Conservation (phyloP, 2,113 vertebrate genomes). For the Alligator mississippiensis region DNA sequence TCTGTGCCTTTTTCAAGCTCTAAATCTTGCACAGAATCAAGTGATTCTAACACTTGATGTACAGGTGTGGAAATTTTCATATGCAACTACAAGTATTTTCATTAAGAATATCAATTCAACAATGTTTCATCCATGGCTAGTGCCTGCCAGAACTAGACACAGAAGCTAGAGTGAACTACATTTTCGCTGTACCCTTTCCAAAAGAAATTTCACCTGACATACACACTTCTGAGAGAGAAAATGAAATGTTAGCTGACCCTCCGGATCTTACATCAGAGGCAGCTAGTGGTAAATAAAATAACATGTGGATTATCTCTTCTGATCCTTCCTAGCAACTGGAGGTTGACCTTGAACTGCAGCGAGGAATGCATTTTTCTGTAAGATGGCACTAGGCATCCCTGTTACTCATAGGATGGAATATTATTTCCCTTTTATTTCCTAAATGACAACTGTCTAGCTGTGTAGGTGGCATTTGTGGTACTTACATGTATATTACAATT, state of each 20-base stretch:
- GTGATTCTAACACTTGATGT: background rate
- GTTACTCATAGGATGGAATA: constrained; percentile 24
- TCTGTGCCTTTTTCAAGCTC: background rate
- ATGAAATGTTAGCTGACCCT: background rate
- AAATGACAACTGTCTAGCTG: too few relatives aligned
- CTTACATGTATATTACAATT: too few relatives aligned
- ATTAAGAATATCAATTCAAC: background rate
- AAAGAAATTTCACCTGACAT: background rate
- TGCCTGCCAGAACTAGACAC: background rate
- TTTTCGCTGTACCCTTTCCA: background rate
- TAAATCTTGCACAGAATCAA: background rate
- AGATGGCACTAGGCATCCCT: constrained; percentile 65
- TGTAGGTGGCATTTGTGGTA: too few relatives aligned
- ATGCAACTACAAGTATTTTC: background rate
- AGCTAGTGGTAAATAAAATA: background rate
- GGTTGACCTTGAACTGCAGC: background rate
- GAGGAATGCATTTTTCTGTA: background rate
- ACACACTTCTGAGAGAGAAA: background rate
- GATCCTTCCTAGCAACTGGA: background rate
- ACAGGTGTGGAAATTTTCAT: background rate
- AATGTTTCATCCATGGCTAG: too few relatives aligned
- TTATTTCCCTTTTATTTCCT: too few relatives aligned
- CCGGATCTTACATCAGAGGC: background rate
- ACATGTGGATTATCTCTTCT: background rate
- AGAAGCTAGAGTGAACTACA: background rate